A percentile compares a stretch with the other conserved stretches of the same genome.
Conservation (phyloP, 2,113 vertebrate species). For the human region GRCh38 chr4:151860001-151860500, state of each 20-base stretch:
- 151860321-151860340: background rate
- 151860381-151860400: background rate
- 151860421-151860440: background rate
- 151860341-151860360: background rate
- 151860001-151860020: slow-evolving; percentile 28
- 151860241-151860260: background rate
- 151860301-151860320: background rate
- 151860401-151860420: background rate
- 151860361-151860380: background rate
- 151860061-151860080: background rate
- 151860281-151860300: background rate
- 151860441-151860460: background rate
- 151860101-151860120: background rate
- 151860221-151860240: background rate
- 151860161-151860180: slow-evolving; percentile 39
- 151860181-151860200: slow-evolving; percentile 31
- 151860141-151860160: slow-evolving; percentile 46
- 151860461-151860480: background rate
- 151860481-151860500: background rate
- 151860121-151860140: slow-evolving; percentile 56
- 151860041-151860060: background rate
- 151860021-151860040: slow-evolving; percentile 16
- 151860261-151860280: background rate
- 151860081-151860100: background rate
- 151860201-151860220: background rate